These are phyloP conservation scores for Polydrusus pterygomalis DNA, from an alignment of 2,888 invertebrate genomes.

Conservation along the genomic window DNA sequence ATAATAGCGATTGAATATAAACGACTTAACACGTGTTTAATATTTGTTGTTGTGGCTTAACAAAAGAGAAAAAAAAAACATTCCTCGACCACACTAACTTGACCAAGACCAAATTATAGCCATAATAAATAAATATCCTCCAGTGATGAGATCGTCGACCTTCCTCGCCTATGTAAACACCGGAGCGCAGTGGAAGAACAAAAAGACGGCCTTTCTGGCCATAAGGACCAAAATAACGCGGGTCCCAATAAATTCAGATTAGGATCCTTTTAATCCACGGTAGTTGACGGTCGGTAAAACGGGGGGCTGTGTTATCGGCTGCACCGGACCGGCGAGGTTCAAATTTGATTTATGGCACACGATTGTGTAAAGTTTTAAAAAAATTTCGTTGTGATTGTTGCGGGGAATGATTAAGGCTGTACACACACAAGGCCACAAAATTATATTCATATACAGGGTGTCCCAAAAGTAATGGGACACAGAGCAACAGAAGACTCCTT, in stretches of 20 bases:
- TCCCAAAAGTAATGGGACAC: too few relatives aligned
- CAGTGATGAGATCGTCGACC: conserved; percentile 49
- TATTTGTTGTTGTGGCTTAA: too few relatives aligned
- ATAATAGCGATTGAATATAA: too few relatives aligned
- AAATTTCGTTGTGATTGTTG: conserved; percentile 16
- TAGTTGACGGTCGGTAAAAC: conserved; percentile 61
- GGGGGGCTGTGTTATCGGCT: conserved; percentile 53
- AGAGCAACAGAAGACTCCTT: too few relatives aligned
- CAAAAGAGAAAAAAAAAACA: neutral
- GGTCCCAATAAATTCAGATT: conserved; percentile 70
- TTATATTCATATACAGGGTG: neutral
- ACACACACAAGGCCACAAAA: neutral
- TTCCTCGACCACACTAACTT: conserved; percentile 8
- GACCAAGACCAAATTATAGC: conserved; percentile 30
- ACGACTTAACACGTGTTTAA: too few relatives aligned
- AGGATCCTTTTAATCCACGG: conserved; percentile 70
- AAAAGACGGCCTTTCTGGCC: conserved; percentile 50
- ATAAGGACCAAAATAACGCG: conserved; percentile 55
- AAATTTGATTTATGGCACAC: conserved; percentile 50
- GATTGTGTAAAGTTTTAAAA: conserved; percentile 42
- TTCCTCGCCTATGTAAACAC: conserved; percentile 51
- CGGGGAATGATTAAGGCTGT: conserved; percentile 7
- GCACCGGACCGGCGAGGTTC: conserved; percentile 49
- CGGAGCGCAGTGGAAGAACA: conserved; percentile 47
- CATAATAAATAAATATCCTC: too few relatives aligned